Conservation (phyloP, 2,797 vertebrate genomes). For the Propithecus deckenii region DNA sequence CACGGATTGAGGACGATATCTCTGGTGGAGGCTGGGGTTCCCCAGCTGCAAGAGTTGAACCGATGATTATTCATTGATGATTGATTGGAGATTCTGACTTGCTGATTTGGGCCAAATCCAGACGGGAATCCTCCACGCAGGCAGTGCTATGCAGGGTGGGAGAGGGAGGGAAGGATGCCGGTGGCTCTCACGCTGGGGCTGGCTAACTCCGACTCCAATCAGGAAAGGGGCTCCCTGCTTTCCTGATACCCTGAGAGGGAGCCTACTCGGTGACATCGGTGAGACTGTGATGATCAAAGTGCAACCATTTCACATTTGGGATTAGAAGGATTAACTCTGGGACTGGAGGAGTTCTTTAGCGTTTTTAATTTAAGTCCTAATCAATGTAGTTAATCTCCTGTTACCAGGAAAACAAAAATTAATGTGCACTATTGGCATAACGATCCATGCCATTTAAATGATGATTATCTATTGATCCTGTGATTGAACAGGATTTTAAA, state of each 20-base stretch:
- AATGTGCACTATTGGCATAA: neutral
- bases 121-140: neutral
- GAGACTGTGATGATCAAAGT: neutral
- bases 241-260: neutral
- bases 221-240: neutral
- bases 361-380: neutral
- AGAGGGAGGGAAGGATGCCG: neutral
- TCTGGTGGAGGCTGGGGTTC: too few species aligned
- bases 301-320: neutral
- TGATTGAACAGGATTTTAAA: neutral
- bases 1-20: neutral
- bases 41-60: neutral
- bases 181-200: rapidly evolving
- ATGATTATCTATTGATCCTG: neutral
- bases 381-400: neutral
- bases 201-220: neutral
- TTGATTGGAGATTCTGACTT: neutral
- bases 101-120: neutral
- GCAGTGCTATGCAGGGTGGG: neutral
- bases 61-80: neutral
- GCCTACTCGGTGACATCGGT: neutral
- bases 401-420: neutral
- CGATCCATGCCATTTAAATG: neutral
- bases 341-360: neutral
- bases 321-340: neutral